Evolutionary conservation across 92 coral and sea anemone genomes (phyloP).

Genomic region (Siderastrea radians): DNA sequence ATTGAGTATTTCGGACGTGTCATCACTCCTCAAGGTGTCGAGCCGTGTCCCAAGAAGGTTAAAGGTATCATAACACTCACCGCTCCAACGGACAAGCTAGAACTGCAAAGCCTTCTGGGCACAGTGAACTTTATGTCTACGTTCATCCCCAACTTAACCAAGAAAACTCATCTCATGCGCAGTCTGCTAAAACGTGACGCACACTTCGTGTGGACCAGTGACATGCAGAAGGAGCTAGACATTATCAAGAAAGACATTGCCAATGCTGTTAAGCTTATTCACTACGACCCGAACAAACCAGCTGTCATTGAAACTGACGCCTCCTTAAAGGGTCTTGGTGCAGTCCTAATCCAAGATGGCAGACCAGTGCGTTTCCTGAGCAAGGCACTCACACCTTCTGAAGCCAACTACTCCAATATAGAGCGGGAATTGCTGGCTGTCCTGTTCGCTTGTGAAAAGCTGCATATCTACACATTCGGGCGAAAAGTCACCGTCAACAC

Average conservation of each 20-base stretch:
- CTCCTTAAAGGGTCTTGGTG: conserved; percentile 65
- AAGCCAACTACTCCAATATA: conserved; percentile 73
- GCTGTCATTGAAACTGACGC: conserved; percentile 65
- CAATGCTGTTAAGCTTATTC: conserved; percentile 63
- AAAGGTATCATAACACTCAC: conserved; percentile 41
- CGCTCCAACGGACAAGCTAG: conserved; percentile 73
- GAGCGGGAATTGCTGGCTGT: conserved; percentile 75
- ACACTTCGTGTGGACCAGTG: conserved; percentile 73
- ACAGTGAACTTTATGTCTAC: conserved; percentile 72
- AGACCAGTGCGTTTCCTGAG: conserved; percentile 72
- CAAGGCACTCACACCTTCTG: conserved; percentile 76
- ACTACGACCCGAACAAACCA: conserved; percentile 65
- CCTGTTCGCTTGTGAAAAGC: conserved; percentile 69
- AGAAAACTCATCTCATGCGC: conserved; percentile 70
- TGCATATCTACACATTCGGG: conserved; percentile 76
- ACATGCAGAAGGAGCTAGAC: conserved; percentile 78
- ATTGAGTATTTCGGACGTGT: conserved; percentile 68
- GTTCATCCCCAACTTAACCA: conserved; percentile 69
- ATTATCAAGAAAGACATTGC: conserved; percentile 73
- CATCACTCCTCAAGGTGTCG: conserved; percentile 62
- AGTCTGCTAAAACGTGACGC: conserved; percentile 70
- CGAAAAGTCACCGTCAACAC: conserved; percentile 54
- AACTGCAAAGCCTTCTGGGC: conserved; percentile 72
- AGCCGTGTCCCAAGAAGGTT: conserved; percentile 72
- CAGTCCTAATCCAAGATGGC: conserved; percentile 70